Percentiles rank a stretch among this genome's conserved stretches.
These are phyloP conservation scores for Myiozetetes cayanensis DNA, from an alignment of 2,113 vertebrate genomes.

Conservation along the genomic window DNA sequence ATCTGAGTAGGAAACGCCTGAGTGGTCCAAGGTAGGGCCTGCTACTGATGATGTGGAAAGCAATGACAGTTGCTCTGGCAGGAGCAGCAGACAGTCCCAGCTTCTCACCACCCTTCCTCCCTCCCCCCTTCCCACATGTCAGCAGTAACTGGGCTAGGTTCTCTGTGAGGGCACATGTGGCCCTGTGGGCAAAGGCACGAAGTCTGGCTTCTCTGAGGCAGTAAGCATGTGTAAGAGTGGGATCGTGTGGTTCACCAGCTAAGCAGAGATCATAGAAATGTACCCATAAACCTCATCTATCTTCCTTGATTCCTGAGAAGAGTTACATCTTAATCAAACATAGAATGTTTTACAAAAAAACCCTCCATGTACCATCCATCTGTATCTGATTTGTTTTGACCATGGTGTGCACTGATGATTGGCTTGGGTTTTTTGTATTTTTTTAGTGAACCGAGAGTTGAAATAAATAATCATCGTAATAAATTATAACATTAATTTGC, in stretches of 20 bases:
- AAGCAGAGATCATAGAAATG: not conserved
- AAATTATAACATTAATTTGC: not conserved
- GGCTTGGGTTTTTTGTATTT: not conserved
- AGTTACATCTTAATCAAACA: not conserved
- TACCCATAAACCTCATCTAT: not conserved
- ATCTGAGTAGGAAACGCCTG: not conserved
- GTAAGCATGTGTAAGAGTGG: not conserved
- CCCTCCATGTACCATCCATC: not conserved
- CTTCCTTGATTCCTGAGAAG: not conserved
- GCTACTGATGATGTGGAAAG: accelerated
- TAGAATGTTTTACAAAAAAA: not conserved
- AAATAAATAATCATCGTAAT: not conserved
- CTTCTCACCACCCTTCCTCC: not conserved
- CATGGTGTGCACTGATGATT: not conserved
- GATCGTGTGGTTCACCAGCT: not conserved
- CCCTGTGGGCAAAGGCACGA: not conserved
- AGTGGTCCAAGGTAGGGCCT: not conserved
- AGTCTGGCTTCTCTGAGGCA: not conserved
- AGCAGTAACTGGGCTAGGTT: not conserved
- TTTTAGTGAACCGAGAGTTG: not conserved
- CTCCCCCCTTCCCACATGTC: accelerated
- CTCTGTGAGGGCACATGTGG: too few relatives aligned
- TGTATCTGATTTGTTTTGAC: not conserved
- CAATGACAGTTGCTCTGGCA: not conserved
- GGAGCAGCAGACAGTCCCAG: not conserved